Conservation (phyloP, 1,140 invertebrate genomes). For the Brachionus koreanus region DNA sequence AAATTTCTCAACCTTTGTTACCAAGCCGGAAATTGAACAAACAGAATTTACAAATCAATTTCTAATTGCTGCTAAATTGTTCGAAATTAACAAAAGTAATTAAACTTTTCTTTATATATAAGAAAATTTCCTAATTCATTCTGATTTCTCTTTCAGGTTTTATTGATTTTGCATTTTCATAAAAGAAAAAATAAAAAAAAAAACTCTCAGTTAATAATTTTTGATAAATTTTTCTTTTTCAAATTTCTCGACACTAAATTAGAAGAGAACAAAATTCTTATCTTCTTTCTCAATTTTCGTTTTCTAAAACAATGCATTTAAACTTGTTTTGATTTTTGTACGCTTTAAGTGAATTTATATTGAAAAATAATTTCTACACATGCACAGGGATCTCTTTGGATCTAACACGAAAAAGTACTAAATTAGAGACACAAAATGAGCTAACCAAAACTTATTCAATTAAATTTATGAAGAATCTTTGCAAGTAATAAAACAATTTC, state of each 20-base stretch:
- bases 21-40: not conserved
- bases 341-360: too few species aligned
- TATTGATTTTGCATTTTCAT: not conserved
- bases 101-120: not conserved
- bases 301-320: too few species aligned
- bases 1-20: not conserved
- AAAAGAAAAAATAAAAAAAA: too few species aligned
- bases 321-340: too few species aligned
- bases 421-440: not conserved
- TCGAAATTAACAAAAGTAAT: not conserved
- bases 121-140: not conserved
- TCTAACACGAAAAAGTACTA: not conserved
- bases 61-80: not conserved
- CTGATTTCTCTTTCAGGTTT: not conserved
- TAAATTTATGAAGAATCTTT: not conserved
- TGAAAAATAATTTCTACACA: not conserved
- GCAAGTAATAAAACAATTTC: not conserved
- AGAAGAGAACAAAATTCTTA: not conserved
- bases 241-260: not conserved
- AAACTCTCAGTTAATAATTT: not conserved
- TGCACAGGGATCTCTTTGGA: not conserved
- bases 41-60: not conserved
- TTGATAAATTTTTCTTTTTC: not conserved
- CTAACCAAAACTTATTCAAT: not conserved
- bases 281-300: not conserved